Base-by-base conservation (phyloP, 2,113 vertebrate species). In the Daboia siamensis region DNA sequence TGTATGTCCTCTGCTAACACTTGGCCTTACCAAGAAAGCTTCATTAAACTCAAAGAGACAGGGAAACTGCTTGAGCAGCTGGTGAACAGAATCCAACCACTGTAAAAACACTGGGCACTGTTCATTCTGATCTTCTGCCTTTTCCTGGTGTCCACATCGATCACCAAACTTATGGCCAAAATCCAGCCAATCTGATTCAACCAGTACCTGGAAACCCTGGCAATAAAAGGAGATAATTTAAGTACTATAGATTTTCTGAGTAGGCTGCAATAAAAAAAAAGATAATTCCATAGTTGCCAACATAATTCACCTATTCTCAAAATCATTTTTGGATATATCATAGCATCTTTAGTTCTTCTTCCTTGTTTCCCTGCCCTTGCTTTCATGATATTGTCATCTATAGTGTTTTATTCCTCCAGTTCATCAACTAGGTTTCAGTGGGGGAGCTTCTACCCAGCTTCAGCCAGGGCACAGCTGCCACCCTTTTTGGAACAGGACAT, bases 31-130 rank as follows among this genome's bases (percentile, higher is more conserved):
- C 98, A 99, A 96, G 96, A 99, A 99, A 91, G 99, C 98, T 97
- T 99, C 99, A 0, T 99, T 99, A 97, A 99, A 99, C 97, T 99
- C 99, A 11, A 99, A 99, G 91, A 99, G 97, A 96, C 99, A 99
- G 91, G 99, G 99, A 95, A 99, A 99, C 97, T 99, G 99, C 96
- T 99, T 99, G 95, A 99, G 98, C 94, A 99, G 98, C 97, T 99
- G 99, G 96, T 99, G 99, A 64, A 99, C 97, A 17, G 98, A 99
- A 97, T 99, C 99, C 44, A 99, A 97, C 99, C 99, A 99, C 97
- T 99, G 99, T 91, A 99, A 98, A 96, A 99, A 99, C 95, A 99
- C 99, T 0, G 99, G 99, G 94, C 99, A 99, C 96, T 99, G 99
- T 96, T 99, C 99, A 0, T 98, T 99, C 94, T 99, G 98, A 80